Evolutionary conservation across 2,888 invertebrate genomes (phyloP), one percentile per base, ranked within the genome.

Genomic region (Synergus laeviventris): DNA sequence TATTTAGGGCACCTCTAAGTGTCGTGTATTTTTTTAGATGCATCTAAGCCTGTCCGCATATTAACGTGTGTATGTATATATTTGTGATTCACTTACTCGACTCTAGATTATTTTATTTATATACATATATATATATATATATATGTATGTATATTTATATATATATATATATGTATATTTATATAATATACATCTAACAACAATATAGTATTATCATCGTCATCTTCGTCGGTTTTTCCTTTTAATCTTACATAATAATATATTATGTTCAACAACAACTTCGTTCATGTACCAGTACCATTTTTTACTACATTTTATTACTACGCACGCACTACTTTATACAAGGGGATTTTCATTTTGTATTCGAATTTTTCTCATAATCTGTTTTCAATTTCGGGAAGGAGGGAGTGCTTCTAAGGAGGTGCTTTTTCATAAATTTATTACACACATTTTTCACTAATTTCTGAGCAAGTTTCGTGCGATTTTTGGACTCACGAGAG

Each of bases 161-260:
- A 83, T 83, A 78, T 81, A 86, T 87, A 86, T 87, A 86, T 85
- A 84, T 84, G 82, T 83, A 78, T 85, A 84, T 82, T 82, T 85
- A 82, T 86, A 85, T 84, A 82, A 86, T 89, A 89, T 88, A 89
- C 88, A 89, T 89, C 88, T 90, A 90, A 89, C 90, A 90, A 90
- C 89, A 90, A 90, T 89, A 87, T 89, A 87, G 86, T 90, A 88
- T 88, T 88, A 89, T 90, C 87, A 88, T 89, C 84, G 80, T 80
- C 83, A 82, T 81, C 81, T 82, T 81, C 79, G 75, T 84, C 80
- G 78, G 79, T 83, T 76, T 83, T 80, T 75, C 73, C 73, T 79
- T 78, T 84, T 83, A 76, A 79, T 79, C 82, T 86, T 87, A 87
- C 85, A 85, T 87, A 86, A 88, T 87, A 70, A 70, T 31, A 70